Percentiles rank a stretch among this genome's conserved stretches.
Conservation (phyloP, 2,888 invertebrate genomes). For the Cephus runcator region DNA sequence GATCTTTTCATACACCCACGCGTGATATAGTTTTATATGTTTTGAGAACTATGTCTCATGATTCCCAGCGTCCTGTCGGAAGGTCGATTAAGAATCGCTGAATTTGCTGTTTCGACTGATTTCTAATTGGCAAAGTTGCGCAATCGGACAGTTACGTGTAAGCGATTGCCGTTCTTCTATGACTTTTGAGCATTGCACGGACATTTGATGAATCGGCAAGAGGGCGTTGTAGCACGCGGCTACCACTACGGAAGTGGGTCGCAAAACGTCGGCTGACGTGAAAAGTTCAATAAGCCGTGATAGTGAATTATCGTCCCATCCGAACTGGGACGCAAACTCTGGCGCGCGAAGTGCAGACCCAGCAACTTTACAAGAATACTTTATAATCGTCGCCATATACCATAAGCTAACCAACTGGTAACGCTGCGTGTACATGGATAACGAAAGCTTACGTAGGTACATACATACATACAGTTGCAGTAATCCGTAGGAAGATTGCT, state of each 20-base stretch:
- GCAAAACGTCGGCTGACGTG: conserved; percentile 17
- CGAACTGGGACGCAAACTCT: conserved; percentile 31
- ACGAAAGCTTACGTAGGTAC: neutral
- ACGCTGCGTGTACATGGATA: neutral
- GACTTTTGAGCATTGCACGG: neutral
- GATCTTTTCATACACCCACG: neutral
- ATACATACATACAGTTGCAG: neutral
- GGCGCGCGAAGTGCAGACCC: neutral
- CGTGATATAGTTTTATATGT: neutral
- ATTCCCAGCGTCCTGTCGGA: neutral
- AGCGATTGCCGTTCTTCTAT: neutral
- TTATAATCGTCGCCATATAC: neutral
- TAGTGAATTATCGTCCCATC: conserved; percentile 38
- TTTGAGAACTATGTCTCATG: neutral
- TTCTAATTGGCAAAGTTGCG: neutral
- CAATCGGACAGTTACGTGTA: neutral
- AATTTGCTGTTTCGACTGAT: neutral
- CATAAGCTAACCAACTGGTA: neutral
- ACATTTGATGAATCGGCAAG: neutral
- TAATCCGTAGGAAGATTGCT: neutral
- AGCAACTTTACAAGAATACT: neutral
- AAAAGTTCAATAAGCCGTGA: conserved; percentile 35
- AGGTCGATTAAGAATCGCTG: neutral
- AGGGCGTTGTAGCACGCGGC: neutral
- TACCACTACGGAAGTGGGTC: conserved; percentile 26